Percentiles rank a stretch among this genome's conserved stretches.
These are phyloP conservation scores for Leptinotarsa lineolata DNA, from an alignment of 1,140 invertebrate species.

Conservation along the genomic window DNA sequence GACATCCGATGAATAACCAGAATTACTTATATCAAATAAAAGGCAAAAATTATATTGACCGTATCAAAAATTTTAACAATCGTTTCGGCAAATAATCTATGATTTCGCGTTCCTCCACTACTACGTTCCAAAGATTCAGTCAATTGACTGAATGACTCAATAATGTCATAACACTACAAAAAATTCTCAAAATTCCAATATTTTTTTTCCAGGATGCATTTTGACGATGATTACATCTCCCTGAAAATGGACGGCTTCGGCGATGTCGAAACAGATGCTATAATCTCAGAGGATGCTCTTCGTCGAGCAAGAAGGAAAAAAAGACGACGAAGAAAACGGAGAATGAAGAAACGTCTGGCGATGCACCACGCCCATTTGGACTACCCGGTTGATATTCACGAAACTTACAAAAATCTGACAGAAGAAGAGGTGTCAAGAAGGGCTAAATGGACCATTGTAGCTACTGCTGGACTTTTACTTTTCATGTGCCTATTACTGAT, in stretches of 20 bases:
- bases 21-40: too few relatives aligned
- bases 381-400: constrained; percentile 27
- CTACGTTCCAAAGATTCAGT: too few relatives aligned
- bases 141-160: too few relatives aligned
- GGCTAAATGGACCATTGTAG: constrained; percentile 86
- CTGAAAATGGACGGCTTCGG: constrained; percentile 59
- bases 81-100: too few relatives aligned
- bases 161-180: too few relatives aligned
- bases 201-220: constrained; percentile 54
- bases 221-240: constrained; percentile 60
- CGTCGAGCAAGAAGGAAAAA: constrained; percentile 50
- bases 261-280: constrained; percentile 55
- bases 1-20: too few relatives aligned
- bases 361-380: constrained; percentile 37
- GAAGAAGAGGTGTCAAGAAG: constrained; percentile 78
- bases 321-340: constrained; percentile 50
- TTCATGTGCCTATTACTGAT: constrained; percentile 85
- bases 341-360: constrained; percentile 45
- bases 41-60: too few relatives aligned
- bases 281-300: constrained; percentile 51
- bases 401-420: constrained; percentile 62
- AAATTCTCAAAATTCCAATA: too few relatives aligned
- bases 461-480: constrained; percentile 81
- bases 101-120: too few relatives aligned
- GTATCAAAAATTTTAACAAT: too few relatives aligned